These are phyloP conservation scores for Zalophus californianus DNA, from an alignment of 2,797 vertebrate genomes.

Conservation along the genomic window DNA sequence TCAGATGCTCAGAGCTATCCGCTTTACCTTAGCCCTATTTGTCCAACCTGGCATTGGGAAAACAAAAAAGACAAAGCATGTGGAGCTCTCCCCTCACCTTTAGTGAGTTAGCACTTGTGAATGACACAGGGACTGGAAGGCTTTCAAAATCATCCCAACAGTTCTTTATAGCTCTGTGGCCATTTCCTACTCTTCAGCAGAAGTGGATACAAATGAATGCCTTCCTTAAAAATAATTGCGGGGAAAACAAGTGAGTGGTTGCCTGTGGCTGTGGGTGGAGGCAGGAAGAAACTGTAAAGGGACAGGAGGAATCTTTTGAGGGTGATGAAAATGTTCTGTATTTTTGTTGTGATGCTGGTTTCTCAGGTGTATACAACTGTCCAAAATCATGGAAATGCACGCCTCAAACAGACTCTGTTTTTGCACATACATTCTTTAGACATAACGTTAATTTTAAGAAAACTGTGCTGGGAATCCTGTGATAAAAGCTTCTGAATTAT, in stretches of 20 bases:
- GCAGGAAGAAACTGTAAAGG: rapidly evolving
- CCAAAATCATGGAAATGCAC: background rate
- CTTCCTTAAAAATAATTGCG: background rate
- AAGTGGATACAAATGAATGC: background rate
- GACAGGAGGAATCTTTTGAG: background rate
- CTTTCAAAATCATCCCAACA: background rate
- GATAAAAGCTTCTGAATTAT: background rate
- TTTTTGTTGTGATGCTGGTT: background rate
- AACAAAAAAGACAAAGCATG: background rate
- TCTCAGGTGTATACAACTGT: background rate
- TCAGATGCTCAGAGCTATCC: background rate
- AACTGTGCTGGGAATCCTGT: background rate
- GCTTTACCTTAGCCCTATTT: background rate
- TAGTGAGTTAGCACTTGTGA: background rate
- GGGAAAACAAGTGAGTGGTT: background rate
- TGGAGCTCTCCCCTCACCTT: background rate
- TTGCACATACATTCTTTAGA: background rate
- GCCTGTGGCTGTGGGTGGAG: background rate
- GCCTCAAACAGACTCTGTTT: background rate
- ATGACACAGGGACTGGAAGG: background rate
- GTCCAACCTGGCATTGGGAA: background rate
- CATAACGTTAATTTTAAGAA: background rate
- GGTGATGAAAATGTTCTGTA: background rate
- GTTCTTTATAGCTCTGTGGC: background rate
- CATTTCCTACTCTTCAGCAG: background rate